Evolutionary conservation across 2,113 vertebrate genomes (phyloP), one percentile per base, ranked within the genome.

Genomic region (Seriola aureovittata): DNA sequence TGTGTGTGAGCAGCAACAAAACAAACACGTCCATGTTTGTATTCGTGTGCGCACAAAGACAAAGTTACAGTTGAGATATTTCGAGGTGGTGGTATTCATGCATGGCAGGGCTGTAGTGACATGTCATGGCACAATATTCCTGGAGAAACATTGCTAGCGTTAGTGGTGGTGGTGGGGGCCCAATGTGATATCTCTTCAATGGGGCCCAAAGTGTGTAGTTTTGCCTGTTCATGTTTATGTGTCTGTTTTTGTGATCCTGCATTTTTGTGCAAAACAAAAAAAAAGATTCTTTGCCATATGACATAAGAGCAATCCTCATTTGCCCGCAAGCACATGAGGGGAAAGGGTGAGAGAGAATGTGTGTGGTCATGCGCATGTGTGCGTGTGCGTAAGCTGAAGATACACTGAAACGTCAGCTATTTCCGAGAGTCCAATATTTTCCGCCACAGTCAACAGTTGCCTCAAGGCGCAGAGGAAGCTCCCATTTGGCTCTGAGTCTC

Each of bases 381-480:
- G 38, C 44, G 38, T 52, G 54, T 67, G 46, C 48, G 48, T 6
- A 1, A 60, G 36, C 42, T 71, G 48, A 59, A 81, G 32, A 72
- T 42, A 75, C 81, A 76, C 84, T 85, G 71, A 86, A 85, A 89
- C 84, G 54, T 88, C 83, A 90, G 89, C 89, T 92, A 80, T 91
- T 89, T 93, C 71, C 2, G 38, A 65, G 85, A 71, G 72, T 82
- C 85, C 76, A 87, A 84, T 88, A 87, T 90, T 92, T 93, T 92
- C 91, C 77, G 12, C 86, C 78, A 88, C 85, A 89, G 91, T 88
- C 91, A 87, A 88, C 90, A 86, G 73, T 77, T 76, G 84, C 86
- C 88, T 81, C 23, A 2, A 85, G 91, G 86, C 86, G 59, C 80
- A 70, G 48, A 81, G 86, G 88, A 91, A 88, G 85, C 82, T 91